Base-by-base conservation (phyloP, 2,888 invertebrate species). In the Watsonalla cultraria region DNA sequence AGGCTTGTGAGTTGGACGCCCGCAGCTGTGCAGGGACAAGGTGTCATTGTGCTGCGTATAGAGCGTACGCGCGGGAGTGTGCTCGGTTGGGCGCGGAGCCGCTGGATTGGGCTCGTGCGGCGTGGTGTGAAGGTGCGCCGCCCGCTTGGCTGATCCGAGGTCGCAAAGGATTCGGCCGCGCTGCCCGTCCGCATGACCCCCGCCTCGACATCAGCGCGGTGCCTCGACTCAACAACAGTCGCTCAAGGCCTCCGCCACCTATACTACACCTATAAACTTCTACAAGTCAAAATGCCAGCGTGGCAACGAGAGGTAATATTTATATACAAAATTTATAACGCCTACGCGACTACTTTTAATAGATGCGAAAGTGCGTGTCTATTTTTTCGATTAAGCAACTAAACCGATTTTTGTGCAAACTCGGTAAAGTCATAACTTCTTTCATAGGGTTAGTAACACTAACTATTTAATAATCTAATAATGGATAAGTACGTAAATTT, bases 41-140 rank as follows among this genome's bases (percentile, higher is more conserved):
- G 70, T 98, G 98, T 71, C 96, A 97, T 78, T 98, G 98, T 82
- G 97, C 97, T 65, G 95, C 97, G 58, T 94, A 98, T 72, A 94
- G 95, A 53, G 98, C 98, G 4, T 98, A 98, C 76, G 96, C 96
- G 0, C 94, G 96, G 62, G 97, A 97, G 80, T 98, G 98, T 76
- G 92, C 94, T 59, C 92, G 97, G 24, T 82, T 95, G 46, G 97
- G 97, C 0, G 94, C 95, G 0, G 91, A 92, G 57, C 86, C 96
- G 50, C 90, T 90, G 0, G 92, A 94, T 62, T 97, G 97, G 97
- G 92, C 94, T 57, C 90, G 91, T 50, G 90, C 92, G 13, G 94
- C 94, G 51, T 93, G 93, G 75, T 96, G 96, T 74, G 92, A 92
- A 39, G 88, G 87, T 5, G 60, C 76, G 11, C 65, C 86, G 72